phyloP scores from a whole-genome alignment of 1,140 invertebrate genomes.

The Platorchestia sp. region DNA sequence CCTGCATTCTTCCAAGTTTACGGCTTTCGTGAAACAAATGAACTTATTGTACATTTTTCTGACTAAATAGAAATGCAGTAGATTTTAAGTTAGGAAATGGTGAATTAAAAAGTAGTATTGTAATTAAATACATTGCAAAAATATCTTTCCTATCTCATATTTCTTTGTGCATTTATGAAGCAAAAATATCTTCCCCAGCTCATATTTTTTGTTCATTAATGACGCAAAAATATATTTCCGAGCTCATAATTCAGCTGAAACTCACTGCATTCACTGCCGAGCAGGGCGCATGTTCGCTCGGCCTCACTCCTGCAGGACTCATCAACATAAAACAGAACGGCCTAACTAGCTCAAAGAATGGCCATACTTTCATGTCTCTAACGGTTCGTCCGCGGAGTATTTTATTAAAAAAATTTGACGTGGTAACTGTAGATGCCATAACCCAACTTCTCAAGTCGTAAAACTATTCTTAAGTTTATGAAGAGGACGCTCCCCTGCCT shows the following conservation, averaged over 20 bases:
- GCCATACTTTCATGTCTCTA: not conserved
- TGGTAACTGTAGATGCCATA: constrained; percentile 19
- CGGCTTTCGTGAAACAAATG: too few relatives aligned
- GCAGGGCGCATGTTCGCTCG: not conserved
- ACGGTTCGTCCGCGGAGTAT: not conserved
- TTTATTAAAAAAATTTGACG: constrained; percentile 18
- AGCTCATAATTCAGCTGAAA: too few relatives aligned
- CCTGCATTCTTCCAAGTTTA: too few relatives aligned
- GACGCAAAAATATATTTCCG: not conserved
- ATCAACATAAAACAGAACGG: constrained; percentile 16
- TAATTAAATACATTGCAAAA: too few relatives aligned
- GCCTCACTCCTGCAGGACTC: not conserved
- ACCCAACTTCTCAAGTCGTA: constrained; percentile 26
- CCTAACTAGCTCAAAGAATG: constrained; percentile 14
- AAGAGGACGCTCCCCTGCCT: not conserved
- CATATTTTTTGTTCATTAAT: not conserved
- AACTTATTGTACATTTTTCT: too few relatives aligned
- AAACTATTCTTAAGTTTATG: constrained; percentile 4
- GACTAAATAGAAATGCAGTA: too few relatives aligned
- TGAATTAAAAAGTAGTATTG: too few relatives aligned
- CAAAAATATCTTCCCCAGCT: not conserved
- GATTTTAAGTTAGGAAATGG: too few relatives aligned
- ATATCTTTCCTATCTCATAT: too few relatives aligned
- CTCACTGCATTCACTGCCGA: not conserved
- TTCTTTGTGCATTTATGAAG: not conserved